Evolutionary conservation across 2,888 invertebrate species (phyloP), one percentile per base, ranked within the genome.

Genomic region (Plebejus argus): DNA sequence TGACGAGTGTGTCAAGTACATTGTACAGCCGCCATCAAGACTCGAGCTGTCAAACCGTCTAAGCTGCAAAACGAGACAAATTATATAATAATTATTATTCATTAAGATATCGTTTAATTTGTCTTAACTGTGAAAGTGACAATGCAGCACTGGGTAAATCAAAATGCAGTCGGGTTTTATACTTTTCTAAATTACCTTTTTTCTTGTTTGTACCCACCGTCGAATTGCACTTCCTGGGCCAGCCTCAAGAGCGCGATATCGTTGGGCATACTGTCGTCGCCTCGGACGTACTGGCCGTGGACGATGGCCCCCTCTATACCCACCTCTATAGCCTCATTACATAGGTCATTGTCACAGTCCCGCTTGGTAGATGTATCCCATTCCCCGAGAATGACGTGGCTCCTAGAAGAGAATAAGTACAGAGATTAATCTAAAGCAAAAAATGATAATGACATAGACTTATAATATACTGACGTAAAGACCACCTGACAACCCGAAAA

Each of bases 221-320:
- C 95, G 83, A 92, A 95, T 5, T 84, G 80, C 0, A 96, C 95
- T 56, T 94, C 88, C 2, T 86, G 85, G 0, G 90, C 83, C 12
- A 97, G 89, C 76, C 97, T 94, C 56, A 97, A 83, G 12, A 97
- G 88, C 0, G 97, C 97, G 71, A 97, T 96, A 84, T 97, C 97
- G 84, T 97, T 91, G 20, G 92, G 90, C 82, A 96, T 96, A 83
- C 96, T 95, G 6, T 83, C 84, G 75, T 95, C 95, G 0, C 82
- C 83, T 0, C 96, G 95, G 76, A 90, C 86, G 84, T 97, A 97
- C 0, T 88, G 83, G 79, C 96, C 96, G 86, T 97, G 97, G 0
- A 95, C 91, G 66, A 97, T 96, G 66, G 92, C 88, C 79, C 95
- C 91, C 81, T 96, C 96, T 2, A 97, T 92, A 0, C 91, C 90